phyloP scores from a whole-genome alignment of 2,888 invertebrate genomes.

The Mechanitis mazaeus region DNA sequence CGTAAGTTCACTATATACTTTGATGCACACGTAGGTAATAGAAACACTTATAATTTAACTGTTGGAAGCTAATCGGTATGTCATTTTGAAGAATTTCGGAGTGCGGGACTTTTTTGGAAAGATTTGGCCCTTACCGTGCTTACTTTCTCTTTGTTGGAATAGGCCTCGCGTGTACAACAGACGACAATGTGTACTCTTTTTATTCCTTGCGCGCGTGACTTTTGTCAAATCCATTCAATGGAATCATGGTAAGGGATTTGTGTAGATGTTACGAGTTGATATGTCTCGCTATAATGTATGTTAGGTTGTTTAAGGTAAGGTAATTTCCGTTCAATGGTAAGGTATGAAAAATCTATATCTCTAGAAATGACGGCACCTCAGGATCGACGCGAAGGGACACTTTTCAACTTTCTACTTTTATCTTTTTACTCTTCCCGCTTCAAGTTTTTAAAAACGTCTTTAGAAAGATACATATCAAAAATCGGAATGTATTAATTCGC shows the following conservation, averaged over 20 bases:
- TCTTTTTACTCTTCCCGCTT: constrained; percentile 55
- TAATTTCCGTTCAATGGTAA: constrained; percentile 65
- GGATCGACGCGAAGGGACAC: constrained; percentile 71
- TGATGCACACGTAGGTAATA: constrained; percentile 69
- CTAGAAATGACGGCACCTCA: constrained; percentile 62
- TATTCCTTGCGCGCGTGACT: constrained; percentile 29
- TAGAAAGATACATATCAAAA: constrained; percentile 75
- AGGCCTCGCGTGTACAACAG: constrained; percentile 24
- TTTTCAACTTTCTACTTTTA: constrained; percentile 48
- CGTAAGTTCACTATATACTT: constrained; percentile 71
- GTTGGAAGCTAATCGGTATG: constrained; percentile 68
- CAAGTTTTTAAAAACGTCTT: constrained; percentile 52
- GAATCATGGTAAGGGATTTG: constrained; percentile 40
- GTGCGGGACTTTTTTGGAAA: constrained; percentile 50
- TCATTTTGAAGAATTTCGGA: constrained; percentile 61
- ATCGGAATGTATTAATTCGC: constrained; percentile 57
- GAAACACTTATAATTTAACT: constrained; percentile 59
- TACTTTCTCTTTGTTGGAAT: constrained; percentile 21
- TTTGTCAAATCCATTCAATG: constrained; percentile 20
- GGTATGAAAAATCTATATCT: constrained; percentile 49
- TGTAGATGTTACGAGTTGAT: constrained; percentile 52
- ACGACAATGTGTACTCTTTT: constrained; percentile 21
- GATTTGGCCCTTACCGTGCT: constrained; percentile 44
- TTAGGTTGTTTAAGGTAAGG: constrained; percentile 64
- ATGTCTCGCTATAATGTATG: constrained; percentile 61